These are phyloP conservation scores for Tipula helvola DNA, from an alignment of 2,888 invertebrate genomes.

Conservation along the genomic window DNA sequence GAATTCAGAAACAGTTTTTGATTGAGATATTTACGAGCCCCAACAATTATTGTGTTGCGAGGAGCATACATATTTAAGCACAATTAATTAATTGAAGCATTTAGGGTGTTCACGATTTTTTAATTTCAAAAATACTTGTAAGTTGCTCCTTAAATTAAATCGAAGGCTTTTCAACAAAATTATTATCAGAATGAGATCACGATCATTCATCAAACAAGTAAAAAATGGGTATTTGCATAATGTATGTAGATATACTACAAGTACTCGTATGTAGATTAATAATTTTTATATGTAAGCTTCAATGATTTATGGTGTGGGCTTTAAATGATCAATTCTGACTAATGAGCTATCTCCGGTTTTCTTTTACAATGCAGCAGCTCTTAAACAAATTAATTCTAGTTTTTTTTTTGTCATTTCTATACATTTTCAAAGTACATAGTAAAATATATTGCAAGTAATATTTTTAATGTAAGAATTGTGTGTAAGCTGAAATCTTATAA, in stretches of 20 bases:
- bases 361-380: neutral
- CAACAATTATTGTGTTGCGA: no score
- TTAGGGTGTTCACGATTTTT: no score
- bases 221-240: neutral
- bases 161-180: no score
- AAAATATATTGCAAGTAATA: neutral
- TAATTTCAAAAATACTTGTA: no score
- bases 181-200: neutral
- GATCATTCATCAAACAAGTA: neutral
- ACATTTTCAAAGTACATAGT: neutral
- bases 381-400: neutral
- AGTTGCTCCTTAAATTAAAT: no score
- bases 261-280: neutral
- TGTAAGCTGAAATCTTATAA: neutral
- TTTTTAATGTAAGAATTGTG: neutral
- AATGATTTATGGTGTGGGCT: neutral
- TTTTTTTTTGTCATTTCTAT: neutral
- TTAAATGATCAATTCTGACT: neutral
- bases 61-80: no score
- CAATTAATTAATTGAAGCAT: no score
- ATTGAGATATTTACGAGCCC: no score
- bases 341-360: neutral
- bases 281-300: neutral
- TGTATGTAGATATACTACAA: neutral
- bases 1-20: no score